A percentile compares a stretch with the other conserved stretches of the same genome.
phyloP scores from a whole-genome alignment of 2,797 vertebrate genomes.

The Diplodus puntazzo region DNA sequence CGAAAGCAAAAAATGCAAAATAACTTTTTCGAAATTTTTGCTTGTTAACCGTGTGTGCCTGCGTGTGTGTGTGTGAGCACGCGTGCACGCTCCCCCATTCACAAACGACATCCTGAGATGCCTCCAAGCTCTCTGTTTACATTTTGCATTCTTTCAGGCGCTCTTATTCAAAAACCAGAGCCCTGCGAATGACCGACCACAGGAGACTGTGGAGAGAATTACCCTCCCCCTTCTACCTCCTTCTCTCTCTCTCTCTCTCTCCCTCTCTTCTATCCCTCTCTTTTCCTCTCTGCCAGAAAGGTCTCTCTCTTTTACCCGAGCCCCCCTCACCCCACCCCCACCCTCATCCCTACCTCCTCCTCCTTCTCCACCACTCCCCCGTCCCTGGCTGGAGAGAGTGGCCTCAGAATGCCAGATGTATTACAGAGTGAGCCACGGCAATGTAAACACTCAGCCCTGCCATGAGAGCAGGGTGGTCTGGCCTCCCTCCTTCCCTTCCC shows the following conservation, averaged over 20 bases:
- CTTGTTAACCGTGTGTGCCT: constrained; percentile 11
- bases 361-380: constrained; percentile 47
- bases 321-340: constrained; percentile 9
- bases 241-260: constrained; percentile 17
- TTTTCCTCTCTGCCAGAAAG: constrained; percentile 69
- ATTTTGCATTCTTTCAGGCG: constrained; percentile 85
- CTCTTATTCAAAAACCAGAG: constrained; percentile 89
- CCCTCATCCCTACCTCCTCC: constrained; percentile 4
- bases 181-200: constrained; percentile 83
- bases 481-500: constrained; percentile 80
- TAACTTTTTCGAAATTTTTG: constrained; percentile 33
- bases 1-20: constrained; percentile 31
- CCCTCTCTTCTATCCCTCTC: constrained; percentile 40
- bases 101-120: constrained; percentile 84
- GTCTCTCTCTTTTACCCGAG: constrained; percentile 72
- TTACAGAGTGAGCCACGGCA: constrained; percentile 98
- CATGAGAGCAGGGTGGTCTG: constrained; percentile 98
- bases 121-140: constrained; percentile 86
- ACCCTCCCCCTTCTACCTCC: constrained; percentile 49
- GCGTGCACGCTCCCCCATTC: constrained; percentile 85
- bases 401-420: constrained; percentile 99
- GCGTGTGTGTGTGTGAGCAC: background rate
- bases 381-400: constrained; percentile 86
- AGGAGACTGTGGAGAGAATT: constrained; percentile 80
- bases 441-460: constrained; percentile 98